A percentile compares a stretch with the other conserved stretches of the same genome.
phyloP scores from a whole-genome alignment of 2,888 invertebrate species.

The Sipha maydis region DNA sequence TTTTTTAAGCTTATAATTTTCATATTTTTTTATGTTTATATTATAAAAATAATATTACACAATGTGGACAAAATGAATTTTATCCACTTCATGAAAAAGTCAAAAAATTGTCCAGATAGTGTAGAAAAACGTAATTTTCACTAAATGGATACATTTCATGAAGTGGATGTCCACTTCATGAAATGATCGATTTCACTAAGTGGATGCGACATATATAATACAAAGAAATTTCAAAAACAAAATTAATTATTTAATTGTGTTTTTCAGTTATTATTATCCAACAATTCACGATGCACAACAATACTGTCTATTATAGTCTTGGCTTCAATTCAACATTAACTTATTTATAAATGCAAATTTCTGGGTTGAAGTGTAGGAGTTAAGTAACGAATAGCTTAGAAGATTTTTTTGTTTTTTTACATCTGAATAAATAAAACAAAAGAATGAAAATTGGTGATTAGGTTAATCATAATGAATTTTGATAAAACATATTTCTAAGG shows the following conservation, averaged over 20 bases:
- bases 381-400: background rate
- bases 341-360: conserved; percentile 53
- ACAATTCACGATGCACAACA: conserved; percentile 48
- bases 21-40: too few species aligned
- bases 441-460: background rate
- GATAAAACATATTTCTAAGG: too few species aligned
- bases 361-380: conserved; percentile 32
- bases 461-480: background rate
- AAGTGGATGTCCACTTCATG: too few species aligned
- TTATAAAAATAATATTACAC: too few species aligned
- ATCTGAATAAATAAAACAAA: background rate
- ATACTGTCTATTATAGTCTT: conserved; percentile 50
- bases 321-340: conserved; percentile 45
- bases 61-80: too few species aligned
- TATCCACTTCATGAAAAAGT: too few species aligned
- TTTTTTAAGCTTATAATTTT: too few species aligned
- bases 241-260: conserved; percentile 33
- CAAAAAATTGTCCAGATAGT: too few species aligned
- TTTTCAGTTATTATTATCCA: conserved; percentile 19
- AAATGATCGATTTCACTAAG: too few species aligned
- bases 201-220: too few species aligned
- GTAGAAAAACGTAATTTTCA: too few species aligned
- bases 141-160: too few species aligned
- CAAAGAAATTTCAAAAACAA: background rate
- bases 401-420: conserved; percentile 21